phyloP scores from a whole-genome alignment of 2,888 invertebrate species.

The Eustalomyia histrio region DNA sequence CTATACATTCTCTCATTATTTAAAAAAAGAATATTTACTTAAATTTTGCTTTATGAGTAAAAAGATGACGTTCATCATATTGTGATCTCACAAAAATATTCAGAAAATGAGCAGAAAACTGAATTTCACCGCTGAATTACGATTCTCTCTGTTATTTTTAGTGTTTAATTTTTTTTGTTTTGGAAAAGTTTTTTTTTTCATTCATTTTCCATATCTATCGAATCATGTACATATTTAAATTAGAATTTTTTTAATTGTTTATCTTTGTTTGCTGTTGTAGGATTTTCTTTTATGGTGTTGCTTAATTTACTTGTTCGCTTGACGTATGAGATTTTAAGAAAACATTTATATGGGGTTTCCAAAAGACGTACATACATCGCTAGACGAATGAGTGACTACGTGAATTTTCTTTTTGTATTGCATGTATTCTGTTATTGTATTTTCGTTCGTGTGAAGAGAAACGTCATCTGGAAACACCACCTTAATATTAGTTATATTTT shows the following conservation, averaged over 20 bases:
- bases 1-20: background rate
- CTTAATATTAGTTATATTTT: too few species aligned
- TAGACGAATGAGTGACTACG: too few species aligned
- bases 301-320: slow-evolving; percentile 1
- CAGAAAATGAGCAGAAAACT: too few species aligned
- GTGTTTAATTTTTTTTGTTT: slow-evolving; percentile 22
- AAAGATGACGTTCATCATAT: background rate
- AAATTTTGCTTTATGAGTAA: background rate
- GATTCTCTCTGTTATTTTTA: slow-evolving; percentile 15
- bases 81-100: background rate
- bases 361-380: too few species aligned
- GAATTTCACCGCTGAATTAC: background rate
- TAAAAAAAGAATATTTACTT: background rate
- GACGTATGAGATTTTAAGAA: slow-evolving; percentile 27
- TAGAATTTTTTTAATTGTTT: slow-evolving; percentile 16
- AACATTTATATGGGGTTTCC: too few species aligned
- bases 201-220: too few species aligned
- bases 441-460: too few species aligned
- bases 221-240: too few species aligned
- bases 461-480: too few species aligned
- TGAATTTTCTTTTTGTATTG: too few species aligned
- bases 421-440: too few species aligned
- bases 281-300: slow-evolving; percentile 11
- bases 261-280: slow-evolving; percentile 17
- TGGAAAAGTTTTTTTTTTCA: slow-evolving; percentile 15